Evolutionary conservation across 64 coral and sea anemone species (phyloP).

Genomic region (Anthopleura sola): DNA sequence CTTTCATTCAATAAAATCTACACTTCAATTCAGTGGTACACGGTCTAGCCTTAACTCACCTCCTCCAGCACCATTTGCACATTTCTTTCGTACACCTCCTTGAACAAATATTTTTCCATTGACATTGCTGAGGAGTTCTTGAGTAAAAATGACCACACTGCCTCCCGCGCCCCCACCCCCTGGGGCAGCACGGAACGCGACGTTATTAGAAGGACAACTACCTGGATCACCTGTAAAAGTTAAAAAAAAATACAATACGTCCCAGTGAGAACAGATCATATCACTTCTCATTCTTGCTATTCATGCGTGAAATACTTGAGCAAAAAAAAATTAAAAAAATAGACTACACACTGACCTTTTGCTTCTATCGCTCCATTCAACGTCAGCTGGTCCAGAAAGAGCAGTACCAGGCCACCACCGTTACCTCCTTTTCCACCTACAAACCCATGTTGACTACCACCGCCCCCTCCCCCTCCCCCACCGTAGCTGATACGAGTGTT

Average conservation of each 20-base stretch:
- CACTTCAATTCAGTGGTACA: no score
- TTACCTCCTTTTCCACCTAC: slow-evolving; percentile 32
- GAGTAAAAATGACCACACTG: slow-evolving; percentile 34
- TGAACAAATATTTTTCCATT: slow-evolving; percentile 27
- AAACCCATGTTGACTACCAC: background rate
- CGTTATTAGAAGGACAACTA: background rate
- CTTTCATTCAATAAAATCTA: no score
- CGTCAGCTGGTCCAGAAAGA: slow-evolving; percentile 25
- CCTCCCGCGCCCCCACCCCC: slow-evolving; percentile 43
- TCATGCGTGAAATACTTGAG: no score
- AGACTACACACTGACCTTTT: slow-evolving; percentile 42
- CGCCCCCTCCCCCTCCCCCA: slow-evolving; percentile 50
- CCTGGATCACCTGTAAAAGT: background rate
- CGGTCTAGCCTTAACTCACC: slow-evolving; percentile 11
- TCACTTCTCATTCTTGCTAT: no score
- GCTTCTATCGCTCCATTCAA: slow-evolving; percentile 29
- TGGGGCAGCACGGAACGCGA: slow-evolving; percentile 3
- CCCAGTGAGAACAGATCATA: no score
- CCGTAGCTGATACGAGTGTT: slow-evolving; percentile 39
- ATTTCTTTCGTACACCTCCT: slow-evolving; percentile 5
- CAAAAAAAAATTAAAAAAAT: no score
- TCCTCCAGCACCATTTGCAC: slow-evolving; percentile 22
- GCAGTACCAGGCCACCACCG: slow-evolving; percentile 39
- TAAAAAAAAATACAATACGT: no score
- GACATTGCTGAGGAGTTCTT: slow-evolving; percentile 11